Evolutionary conservation across 1,140 invertebrate species (phyloP).

Genomic region (Drosophila kepulauana): DNA sequence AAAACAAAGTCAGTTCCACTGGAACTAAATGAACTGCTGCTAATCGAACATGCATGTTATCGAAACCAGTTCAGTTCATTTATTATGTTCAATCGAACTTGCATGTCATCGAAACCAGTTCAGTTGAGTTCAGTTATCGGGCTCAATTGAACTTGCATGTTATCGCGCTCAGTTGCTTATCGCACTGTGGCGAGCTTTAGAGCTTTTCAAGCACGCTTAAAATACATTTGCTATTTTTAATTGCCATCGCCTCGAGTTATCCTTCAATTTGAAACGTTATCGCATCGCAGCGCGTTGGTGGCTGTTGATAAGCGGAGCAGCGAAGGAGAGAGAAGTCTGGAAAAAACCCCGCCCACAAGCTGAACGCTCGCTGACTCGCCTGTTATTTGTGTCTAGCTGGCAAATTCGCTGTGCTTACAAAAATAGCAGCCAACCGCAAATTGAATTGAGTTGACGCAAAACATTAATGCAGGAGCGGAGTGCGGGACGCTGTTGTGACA

Average conservation of each 20-base stretch:
- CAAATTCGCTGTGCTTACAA: constrained; percentile 26
- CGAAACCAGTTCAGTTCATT: too few species aligned
- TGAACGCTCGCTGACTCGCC: not conserved
- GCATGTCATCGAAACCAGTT: too few species aligned
- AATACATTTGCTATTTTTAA: constrained; percentile 2
- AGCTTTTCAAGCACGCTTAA: not conserved
- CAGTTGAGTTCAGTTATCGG: too few species aligned
- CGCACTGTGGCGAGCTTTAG: not conserved
- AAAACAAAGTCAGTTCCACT: too few species aligned
- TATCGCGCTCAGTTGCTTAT: not conserved
- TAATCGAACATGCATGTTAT: too few species aligned
- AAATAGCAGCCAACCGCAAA: constrained; percentile 27
- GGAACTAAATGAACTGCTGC: too few species aligned
- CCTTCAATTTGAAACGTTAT: not conserved
- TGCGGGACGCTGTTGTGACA: not conserved
- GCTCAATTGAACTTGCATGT: too few species aligned
- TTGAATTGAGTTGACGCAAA: constrained; percentile 14
- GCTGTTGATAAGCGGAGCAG: constrained; percentile 6
- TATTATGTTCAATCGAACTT: too few species aligned
- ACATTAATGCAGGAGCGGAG: constrained; percentile 13
- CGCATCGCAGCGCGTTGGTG: constrained; percentile 7
- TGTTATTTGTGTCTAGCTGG: constrained; percentile 23
- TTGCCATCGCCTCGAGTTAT: not conserved
- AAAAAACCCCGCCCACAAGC: constrained; percentile 20
- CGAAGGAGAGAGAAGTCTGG: not conserved